Base-by-base conservation (phyloP, 2,888 invertebrate species). In the Orthosia gracilis region DNA sequence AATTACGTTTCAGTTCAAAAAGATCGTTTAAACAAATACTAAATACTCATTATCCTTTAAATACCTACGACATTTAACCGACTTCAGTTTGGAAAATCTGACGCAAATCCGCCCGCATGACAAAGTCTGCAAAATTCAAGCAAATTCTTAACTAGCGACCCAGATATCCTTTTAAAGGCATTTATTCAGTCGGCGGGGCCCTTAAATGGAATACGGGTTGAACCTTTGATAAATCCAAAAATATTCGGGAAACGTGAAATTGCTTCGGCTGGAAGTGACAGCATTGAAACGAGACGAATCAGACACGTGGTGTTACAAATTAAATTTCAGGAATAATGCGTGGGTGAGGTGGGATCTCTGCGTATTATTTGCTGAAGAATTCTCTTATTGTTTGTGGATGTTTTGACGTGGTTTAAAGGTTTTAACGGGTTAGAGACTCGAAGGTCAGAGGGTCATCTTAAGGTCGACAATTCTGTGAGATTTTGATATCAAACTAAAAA, bases 221-320 rank as follows among this genome's bases (percentile, higher is more conserved):
- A 82, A 84, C 88, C 80, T 86, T 88, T 82, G 80, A 88, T 59
- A 81, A 70, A 84, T 79, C 74, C 77, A 67, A 76, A 83, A 87
- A 85, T 83, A 88, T 85, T 83, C 87, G 75, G 70, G 47, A 75
- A 80, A 83, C 85, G 87, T 85, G 89, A 90, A 91, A 91, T 90
- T 89, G 86, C 82, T 73, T 87, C 52, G 78, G 18, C 78, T 91
- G 91, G 69, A 75, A 77, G 76, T 89, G 91, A 91, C 91, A 91
- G 87, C 76, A 47, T 65, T 70, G 83, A 80, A 86, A 84, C 83
- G 83, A 67, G 65, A 76, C 31, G 69, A 78, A 80, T 82, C 82
- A 73, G 57, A 84, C 68, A 70, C 61, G 70, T 82, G 72, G 78
- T 85, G 82, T 81, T 74, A 63, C 87, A 84, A 86, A 86, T 86